Base-by-base conservation (phyloP, 2,888 invertebrate genomes). In the Furcula furcula region DNA sequence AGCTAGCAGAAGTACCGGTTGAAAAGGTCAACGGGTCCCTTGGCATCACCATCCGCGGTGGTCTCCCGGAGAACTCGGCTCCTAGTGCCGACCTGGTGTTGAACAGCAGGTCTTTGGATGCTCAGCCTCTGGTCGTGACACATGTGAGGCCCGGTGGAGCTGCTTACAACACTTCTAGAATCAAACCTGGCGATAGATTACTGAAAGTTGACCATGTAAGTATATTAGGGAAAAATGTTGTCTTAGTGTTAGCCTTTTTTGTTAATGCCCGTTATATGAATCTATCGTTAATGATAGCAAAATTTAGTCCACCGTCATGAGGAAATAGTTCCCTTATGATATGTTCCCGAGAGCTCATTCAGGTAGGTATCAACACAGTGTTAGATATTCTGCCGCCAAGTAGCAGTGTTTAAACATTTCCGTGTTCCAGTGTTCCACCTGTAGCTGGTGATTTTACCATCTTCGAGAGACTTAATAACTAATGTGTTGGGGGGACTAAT, bases 131-230 rank as follows among this genome's bases (percentile, higher is more conserved):
- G 48, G 93, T 96, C 3, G 95, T 98, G 20, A 98, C 97, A 0
- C 94, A 96, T 62, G 95, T 98, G 3, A 90, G 97, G 50, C 93
- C 95, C 6, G 95, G 95, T 33, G 97, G 98, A 0, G 95, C 98
- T 0, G 97, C 97, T 2, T 95, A 97, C 49, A 95, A 95, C 64
- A 95, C 95, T 38, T 97, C 97, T 0, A 92, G 97, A 44, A 93
- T 98, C 46, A 94, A 97, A 72, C 93, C 96, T 16, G 98, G 98
- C 2, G 98, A 98, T 76, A 92, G 98, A 13, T 85, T 98, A 14
- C 67, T 98, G 39, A 95, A 96, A 52, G 95, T 98, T 31, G 97
- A 98, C 77, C 93, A 94, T 75, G 92, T 92, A 68, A 90, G 91
- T 86, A 12, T 4, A 3, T 16, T 16, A 3, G 16, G 6, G 4